Conservation (phyloP, 2,888 invertebrate species). For the Agelastica alni region DNA sequence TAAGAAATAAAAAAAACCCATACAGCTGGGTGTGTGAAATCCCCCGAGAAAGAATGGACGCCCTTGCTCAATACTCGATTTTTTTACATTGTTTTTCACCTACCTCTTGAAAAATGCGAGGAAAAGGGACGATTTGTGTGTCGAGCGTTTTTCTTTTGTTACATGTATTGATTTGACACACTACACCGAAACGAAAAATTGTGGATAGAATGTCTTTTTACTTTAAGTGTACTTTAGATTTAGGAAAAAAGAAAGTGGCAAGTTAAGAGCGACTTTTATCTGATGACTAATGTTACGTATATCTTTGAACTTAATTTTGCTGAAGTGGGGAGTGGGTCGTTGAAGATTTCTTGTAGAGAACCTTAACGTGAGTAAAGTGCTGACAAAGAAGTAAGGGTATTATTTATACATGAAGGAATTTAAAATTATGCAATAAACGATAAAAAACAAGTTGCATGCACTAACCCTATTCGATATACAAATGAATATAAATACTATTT, state of each 20-base stretch:
- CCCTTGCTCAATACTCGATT: neutral
- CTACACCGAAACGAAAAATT: conserved; percentile 16
- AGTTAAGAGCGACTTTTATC: conserved; percentile 1
- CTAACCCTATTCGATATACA: too few species aligned
- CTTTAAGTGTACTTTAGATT: conserved; percentile 8
- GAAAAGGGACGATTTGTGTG: conserved; percentile 14
- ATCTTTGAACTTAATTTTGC: neutral
- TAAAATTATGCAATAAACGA: too few species aligned
- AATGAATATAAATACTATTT: too few species aligned
- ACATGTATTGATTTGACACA: conserved; percentile 18
- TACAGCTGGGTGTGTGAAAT: too few species aligned
- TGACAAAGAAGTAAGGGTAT: conserved; percentile 1
- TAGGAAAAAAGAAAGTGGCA: neutral
- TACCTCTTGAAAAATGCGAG: conserved; percentile 5
- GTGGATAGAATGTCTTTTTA: conserved; percentile 24
- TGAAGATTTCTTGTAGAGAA: too few species aligned
- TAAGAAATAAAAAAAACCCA: too few species aligned
- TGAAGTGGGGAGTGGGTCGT: neutral
- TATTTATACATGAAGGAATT: too few species aligned
- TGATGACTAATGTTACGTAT: neutral
- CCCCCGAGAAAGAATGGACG: too few species aligned
- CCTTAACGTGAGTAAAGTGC: too few species aligned
- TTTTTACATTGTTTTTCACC: conserved; percentile 8
- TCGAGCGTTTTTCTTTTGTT: conserved; percentile 21
- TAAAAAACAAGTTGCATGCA: too few species aligned